Base-by-base conservation (phyloP, 2,113 vertebrate species). In the Lipotes vexillifer region DNA sequence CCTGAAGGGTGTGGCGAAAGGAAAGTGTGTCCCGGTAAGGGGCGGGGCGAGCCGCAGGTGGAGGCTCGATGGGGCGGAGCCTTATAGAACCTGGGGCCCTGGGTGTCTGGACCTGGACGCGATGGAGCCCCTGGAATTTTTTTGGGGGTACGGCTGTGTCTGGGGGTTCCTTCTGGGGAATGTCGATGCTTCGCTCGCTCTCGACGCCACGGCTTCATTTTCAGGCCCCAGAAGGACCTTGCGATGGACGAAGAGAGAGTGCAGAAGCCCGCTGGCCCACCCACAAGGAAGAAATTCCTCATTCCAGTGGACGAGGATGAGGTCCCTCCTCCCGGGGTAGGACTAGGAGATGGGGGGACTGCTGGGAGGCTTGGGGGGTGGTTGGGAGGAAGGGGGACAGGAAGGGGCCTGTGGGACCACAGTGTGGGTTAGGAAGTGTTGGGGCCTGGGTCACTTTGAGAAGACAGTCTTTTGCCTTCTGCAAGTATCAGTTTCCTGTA, bases 221-320 rank as follows among this genome's bases (percentile, higher is more conserved):
- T 66, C 55, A 97, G 96, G 75, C n/a, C 49, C 66, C 78, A 41
- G 38, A 94, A 96, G 97, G 91, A 94, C 61, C 77, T 88, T 7
- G 89, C 52, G 68, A 97, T 97, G 92, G 94, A 90, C 4, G 65
- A 75, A 38, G 94, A 89, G 61, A 68, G 68, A n/a, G 72, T 15
- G 36, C 92, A 8, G 4, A 94, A 36, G 69, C 61, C 97, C 20
- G 1, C 86, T 15, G 95, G 38, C 83, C 95, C 88, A 6, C 93
- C 97, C n/a, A 0, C 90, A 8, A 97, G 83, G 49, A 98, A 97
- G 93, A 97, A 97, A 66, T 98, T 98, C 95, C 38, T 97, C 59
- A 97, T 98, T 6, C 97, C 98, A 0, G 55, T 97, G 77, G 96
- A 94, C 4, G 97, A 96, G 33, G 94, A 97, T 21, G 90, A 72